These are phyloP conservation scores for Xylota segnis DNA, from an alignment of 2,888 invertebrate species.

Conservation along the genomic window DNA sequence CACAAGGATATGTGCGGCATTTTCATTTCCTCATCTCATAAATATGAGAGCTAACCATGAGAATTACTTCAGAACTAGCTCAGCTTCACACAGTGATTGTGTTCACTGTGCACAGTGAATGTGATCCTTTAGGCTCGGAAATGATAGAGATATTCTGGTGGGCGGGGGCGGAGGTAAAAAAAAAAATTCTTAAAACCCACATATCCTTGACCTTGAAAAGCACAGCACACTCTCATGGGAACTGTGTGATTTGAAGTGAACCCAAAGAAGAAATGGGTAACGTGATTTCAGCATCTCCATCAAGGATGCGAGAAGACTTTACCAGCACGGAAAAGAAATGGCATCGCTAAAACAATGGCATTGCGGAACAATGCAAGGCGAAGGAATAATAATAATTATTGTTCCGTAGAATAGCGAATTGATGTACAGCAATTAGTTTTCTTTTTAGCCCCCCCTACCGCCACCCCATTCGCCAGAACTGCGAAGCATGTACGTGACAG, in stretches of 20 bases:
- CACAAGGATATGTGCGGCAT: slow-evolving; percentile 58
- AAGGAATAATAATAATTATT: slow-evolving; percentile 63
- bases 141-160: slow-evolving; percentile 31
- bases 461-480: background rate
- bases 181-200: slow-evolving; percentile 9
- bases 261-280: background rate
- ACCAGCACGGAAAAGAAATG: slow-evolving; percentile 7
- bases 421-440: slow-evolving; percentile 69
- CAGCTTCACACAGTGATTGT: slow-evolving; percentile 45
- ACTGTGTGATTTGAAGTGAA: slow-evolving; percentile 36
- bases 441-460: slow-evolving; percentile 9
- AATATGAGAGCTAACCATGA: slow-evolving; percentile 65
- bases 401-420: slow-evolving; percentile 63
- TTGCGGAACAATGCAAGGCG: slow-evolving; percentile 46
- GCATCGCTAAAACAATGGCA: slow-evolving; percentile 41
- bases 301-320: slow-evolving; percentile 23
- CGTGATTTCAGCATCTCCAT: slow-evolving; percentile 7
- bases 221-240: slow-evolving; percentile 14
- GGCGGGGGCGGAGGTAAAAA: background rate
- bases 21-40: slow-evolving; percentile 73
- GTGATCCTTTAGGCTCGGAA: slow-evolving; percentile 48
- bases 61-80: slow-evolving; percentile 62
- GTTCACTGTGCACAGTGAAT: slow-evolving; percentile 28
- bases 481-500: slow-evolving; percentile 51
- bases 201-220: slow-evolving; percentile 49